phyloP scores from a whole-genome alignment of 2,113 vertebrate species.

The Phocoena phocoena region DNA sequence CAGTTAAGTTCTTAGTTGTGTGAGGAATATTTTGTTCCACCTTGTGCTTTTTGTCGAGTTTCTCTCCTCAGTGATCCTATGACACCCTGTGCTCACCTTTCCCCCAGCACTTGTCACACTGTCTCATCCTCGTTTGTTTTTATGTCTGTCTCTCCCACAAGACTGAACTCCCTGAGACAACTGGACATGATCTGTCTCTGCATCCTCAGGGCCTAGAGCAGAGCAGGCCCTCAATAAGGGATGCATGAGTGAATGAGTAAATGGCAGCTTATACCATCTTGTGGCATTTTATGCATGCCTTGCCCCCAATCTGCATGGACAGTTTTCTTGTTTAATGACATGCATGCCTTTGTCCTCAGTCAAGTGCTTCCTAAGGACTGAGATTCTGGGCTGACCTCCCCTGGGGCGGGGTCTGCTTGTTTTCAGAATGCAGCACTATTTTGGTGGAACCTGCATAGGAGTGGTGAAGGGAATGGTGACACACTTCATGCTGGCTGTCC shows the following conservation, averaged over 20 bases:
- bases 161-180: background rate
- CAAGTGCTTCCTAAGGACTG: background rate
- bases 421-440: constrained; percentile 93
- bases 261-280: background rate
- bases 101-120: background rate
- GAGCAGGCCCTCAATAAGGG: background rate
- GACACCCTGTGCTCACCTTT: background rate
- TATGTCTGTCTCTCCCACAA: background rate
- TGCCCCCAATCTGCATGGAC: background rate
- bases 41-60: background rate
- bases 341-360: background rate
- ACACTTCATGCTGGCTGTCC: constrained; percentile 95
- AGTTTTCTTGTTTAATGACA: background rate
- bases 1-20: background rate
- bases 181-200: background rate
- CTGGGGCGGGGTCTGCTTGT: background rate
- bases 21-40: background rate
- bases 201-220: background rate
- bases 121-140: background rate
- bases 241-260: background rate
- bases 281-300: background rate
- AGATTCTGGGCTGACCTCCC: rapidly evolving
- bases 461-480: constrained; percentile 88
- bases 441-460: constrained; percentile 97
- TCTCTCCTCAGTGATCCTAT: background rate